A percentile compares a stretch with the other conserved stretches of the same genome.
Evolutionary conservation across 2,888 invertebrate genomes (phyloP).

Genomic region (Adineta ricciae): DNA sequence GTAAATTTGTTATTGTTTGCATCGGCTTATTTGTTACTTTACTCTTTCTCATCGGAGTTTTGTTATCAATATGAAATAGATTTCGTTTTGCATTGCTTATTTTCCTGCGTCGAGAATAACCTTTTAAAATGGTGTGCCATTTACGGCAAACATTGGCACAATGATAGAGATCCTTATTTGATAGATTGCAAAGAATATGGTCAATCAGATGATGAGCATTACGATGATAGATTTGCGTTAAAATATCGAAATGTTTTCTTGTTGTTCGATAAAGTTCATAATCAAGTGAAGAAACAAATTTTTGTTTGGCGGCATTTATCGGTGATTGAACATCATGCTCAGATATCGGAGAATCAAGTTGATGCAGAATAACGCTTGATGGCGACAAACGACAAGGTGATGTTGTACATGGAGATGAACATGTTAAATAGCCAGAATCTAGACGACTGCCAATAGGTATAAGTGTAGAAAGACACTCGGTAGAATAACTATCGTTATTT

Average conservation of each 20-base stretch:
- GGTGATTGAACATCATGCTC: not conserved
- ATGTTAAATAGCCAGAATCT: conserved; percentile 20
- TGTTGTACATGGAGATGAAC: not conserved
- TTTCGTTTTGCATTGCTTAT: not conserved
- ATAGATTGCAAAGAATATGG: not conserved
- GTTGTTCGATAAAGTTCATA: not conserved
- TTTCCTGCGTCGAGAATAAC: not conserved
- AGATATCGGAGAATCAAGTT: not conserved
- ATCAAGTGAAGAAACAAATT: not conserved
- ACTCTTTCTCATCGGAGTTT: not conserved
- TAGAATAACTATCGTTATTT: not conserved
- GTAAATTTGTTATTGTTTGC: not conserved
- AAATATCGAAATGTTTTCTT: conserved; percentile 18
- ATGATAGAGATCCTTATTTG: not conserved
- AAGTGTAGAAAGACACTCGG: not conserved
- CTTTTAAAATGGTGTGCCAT: not conserved
- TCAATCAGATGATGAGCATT: conserved; percentile 8
- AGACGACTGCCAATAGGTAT: not conserved
- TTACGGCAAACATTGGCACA: not conserved
- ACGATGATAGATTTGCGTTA: not conserved
- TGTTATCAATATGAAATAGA: not conserved
- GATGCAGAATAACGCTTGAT: not conserved
- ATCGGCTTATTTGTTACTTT: not conserved
- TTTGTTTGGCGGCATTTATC: not conserved
- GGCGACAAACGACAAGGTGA: not conserved